Percentiles rank a stretch among this genome's conserved stretches.
These are phyloP conservation scores for Lophotis ruficrista DNA, from an alignment of 2,113 vertebrate species.

Conservation along the genomic window DNA sequence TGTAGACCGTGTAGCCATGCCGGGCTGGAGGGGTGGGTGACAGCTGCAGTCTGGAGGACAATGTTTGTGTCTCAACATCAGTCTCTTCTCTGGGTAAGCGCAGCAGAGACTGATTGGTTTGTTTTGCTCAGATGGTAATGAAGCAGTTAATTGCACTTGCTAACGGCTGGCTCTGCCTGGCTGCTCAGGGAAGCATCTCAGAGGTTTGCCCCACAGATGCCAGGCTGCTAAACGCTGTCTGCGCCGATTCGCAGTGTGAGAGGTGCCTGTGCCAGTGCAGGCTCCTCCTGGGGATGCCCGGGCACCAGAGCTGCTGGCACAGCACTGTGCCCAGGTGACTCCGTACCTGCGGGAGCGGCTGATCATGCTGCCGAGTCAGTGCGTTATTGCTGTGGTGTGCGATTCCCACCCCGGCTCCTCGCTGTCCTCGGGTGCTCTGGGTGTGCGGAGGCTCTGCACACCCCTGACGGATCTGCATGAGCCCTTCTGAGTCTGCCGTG, in stretches of 20 bases:
- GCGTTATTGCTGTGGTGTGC: fast-evolving
- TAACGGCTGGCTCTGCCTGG: neutral
- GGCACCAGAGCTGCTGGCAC: neutral
- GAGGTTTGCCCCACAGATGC: neutral
- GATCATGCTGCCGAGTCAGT: fast-evolving
- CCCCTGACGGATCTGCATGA: neutral
- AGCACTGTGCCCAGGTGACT: neutral
- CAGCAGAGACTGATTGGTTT: neutral
- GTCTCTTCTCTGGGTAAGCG: neutral
- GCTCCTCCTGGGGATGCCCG: fast-evolving
- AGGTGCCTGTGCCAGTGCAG: neutral
- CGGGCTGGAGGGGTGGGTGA: neutral
- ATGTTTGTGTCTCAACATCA: neutral
- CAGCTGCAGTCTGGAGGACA: neutral
- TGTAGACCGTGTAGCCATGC: too few species aligned
- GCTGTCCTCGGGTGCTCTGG: fast-evolving
- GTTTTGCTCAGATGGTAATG: constrained; percentile 27
- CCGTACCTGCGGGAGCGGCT: fast-evolving
- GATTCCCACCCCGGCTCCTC: fast-evolving
- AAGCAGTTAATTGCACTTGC: constrained; percentile 28
- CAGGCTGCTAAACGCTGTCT: neutral
- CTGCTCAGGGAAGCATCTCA: neutral
- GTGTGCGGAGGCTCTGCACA: neutral
- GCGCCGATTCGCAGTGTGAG: fast-evolving
- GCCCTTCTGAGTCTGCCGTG: neutral